phyloP scores from a whole-genome alignment of 1,140 invertebrate species.

The Drosophila subpulchrella region DNA sequence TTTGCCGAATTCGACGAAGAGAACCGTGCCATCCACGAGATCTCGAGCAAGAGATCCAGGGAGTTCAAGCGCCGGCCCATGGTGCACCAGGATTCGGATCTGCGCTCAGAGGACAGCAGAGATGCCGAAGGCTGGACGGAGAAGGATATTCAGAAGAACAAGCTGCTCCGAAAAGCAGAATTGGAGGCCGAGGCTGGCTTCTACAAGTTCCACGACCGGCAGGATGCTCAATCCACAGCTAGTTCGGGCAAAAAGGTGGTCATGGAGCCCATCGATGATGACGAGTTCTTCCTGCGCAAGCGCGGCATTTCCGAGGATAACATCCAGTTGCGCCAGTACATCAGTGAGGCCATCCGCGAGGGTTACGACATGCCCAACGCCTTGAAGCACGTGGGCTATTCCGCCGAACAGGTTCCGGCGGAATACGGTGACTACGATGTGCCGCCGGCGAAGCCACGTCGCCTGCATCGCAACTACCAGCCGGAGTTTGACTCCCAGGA shows the following conservation, averaged over 20 bases:
- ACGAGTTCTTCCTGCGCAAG: slow-evolving; percentile 93
- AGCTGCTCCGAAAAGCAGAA: slow-evolving; percentile 76
- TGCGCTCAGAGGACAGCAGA: slow-evolving; percentile 82
- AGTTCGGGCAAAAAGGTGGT: slow-evolving; percentile 86
- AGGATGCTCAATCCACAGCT: slow-evolving; percentile 82
- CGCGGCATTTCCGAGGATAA: slow-evolving; percentile 92
- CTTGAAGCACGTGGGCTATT: slow-evolving; percentile 86
- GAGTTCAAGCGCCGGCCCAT: slow-evolving; percentile 82
- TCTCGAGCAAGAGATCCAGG: slow-evolving; percentile 71
- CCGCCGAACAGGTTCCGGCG: slow-evolving; percentile 46
- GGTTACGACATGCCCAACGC: slow-evolving; percentile 90
- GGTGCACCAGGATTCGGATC: slow-evolving; percentile 80
- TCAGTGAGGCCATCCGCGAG: slow-evolving; percentile 91
- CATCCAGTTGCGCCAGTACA: slow-evolving; percentile 90
- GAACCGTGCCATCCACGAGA: slow-evolving; percentile 83
- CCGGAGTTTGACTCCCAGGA: slow-evolving; percentile 75
- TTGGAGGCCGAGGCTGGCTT: slow-evolving; percentile 73
- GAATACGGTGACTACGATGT: slow-evolving; percentile 77
- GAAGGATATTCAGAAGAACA: slow-evolving; percentile 79
- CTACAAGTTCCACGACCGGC: slow-evolving; percentile 71
- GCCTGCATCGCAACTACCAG: slow-evolving; percentile 67
- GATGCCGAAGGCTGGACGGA: slow-evolving; percentile 77
- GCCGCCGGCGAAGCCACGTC: slow-evolving; percentile 77
- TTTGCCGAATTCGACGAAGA: slow-evolving; percentile 83
- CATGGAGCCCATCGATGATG: slow-evolving; percentile 93